A percentile compares a stretch with the other conserved stretches of the same genome.
Evolutionary conservation across 2,797 vertebrate genomes (phyloP).

Genomic region (Enteromius mattozi): DNA sequence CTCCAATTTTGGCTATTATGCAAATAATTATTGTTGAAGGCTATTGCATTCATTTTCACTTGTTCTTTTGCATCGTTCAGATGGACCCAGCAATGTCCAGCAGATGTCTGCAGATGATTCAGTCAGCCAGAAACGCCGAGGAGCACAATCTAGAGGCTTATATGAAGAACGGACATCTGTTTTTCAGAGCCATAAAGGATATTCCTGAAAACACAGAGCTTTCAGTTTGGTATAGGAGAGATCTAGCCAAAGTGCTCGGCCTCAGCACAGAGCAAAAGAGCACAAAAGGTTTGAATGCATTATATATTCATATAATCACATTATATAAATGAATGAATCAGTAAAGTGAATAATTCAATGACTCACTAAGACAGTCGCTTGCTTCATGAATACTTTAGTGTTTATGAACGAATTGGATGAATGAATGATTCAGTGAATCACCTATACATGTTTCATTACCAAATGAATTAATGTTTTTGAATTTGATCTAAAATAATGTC

Average conservation of each 20-base stretch:
- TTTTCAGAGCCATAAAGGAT: slow-evolving; percentile 82
- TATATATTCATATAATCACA: not conserved
- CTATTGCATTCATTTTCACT: not conserved
- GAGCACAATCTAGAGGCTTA: slow-evolving; percentile 87
- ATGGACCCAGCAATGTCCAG: slow-evolving; percentile 78
- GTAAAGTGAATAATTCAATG: not conserved
- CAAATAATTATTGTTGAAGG: not conserved
- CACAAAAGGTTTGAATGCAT: slow-evolving; percentile 73
- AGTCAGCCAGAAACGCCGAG: slow-evolving; percentile 81
- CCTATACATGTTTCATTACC: not conserved
- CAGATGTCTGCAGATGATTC: slow-evolving; percentile 82
- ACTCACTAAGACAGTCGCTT: not conserved
- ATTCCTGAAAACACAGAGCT: slow-evolving; percentile 84
- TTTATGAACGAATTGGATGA: not conserved
- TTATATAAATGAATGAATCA: not conserved
- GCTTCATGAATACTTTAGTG: not conserved
- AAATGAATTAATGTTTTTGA: not conserved
- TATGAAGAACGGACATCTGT: slow-evolving; percentile 85
- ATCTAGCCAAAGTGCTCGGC: slow-evolving; percentile 79
- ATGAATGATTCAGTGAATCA: not conserved
- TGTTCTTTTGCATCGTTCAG: slow-evolving; percentile 70
- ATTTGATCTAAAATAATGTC: not conserved
- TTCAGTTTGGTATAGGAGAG: slow-evolving; percentile 85
- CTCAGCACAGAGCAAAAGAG: slow-evolving; percentile 72
- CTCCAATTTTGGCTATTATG: not conserved